phyloP scores from a whole-genome alignment of 2,113 vertebrate species.

The Oxygymnocypris stewartii region DNA sequence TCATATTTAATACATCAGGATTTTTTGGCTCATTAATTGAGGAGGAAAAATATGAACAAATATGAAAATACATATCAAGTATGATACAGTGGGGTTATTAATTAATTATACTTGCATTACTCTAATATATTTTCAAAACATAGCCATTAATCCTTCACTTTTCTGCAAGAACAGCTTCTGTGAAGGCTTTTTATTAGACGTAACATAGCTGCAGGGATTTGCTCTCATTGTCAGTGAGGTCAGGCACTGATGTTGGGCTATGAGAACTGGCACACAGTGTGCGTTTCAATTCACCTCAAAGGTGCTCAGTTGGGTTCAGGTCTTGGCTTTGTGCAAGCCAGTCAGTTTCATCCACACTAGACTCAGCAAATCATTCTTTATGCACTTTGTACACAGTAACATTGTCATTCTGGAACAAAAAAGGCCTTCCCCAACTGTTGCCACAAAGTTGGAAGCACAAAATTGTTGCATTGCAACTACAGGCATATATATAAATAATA shows the following conservation, averaged over 20 bases:
- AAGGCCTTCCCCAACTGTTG: no score
- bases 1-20: neutral
- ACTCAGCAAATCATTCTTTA: neutral
- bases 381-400: neutral
- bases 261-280: neutral
- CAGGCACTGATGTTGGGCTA: neutral
- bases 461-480: neutral
- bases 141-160: neutral
- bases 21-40: neutral
- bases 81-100: neutral
- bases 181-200: neutral
- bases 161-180: neutral
- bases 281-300: slow-evolving; percentile 6
- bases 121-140: neutral
- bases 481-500: neutral
- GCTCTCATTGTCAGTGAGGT: neutral
- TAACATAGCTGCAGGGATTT: slow-evolving; percentile 2
- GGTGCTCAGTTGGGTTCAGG: neutral
- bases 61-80: neutral
- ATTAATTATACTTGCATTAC: neutral
- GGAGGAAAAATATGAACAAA: no score
- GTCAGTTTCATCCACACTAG: neutral
- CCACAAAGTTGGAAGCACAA: neutral
- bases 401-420: slow-evolving; percentile 1
- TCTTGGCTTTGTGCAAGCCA: slow-evolving; percentile 15